Percentiles rank a stretch among this genome's conserved stretches.
phyloP scores from a whole-genome alignment of 2,113 vertebrate species.

The Sciurus niger region DNA sequence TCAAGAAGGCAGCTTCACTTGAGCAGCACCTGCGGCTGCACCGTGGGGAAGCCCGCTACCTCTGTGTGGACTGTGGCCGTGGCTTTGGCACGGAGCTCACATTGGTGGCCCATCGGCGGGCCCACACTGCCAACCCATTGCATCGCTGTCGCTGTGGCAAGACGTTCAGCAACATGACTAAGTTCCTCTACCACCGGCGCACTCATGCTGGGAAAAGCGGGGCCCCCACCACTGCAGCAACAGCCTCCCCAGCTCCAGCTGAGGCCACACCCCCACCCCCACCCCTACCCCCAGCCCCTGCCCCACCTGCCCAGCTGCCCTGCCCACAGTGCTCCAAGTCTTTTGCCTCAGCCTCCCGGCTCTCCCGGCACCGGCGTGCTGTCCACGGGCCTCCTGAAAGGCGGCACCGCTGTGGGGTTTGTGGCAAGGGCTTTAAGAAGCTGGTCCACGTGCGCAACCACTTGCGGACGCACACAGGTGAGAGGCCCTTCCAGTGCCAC shows the following conservation, averaged over 20 bases:
- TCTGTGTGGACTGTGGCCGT: constrained; percentile 95
- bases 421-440: constrained; percentile 94
- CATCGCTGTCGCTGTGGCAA: constrained; percentile 95
- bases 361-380: constrained; percentile 90
- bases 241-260: constrained; percentile 64
- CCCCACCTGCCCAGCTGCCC: constrained; percentile 84
- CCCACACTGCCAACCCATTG: constrained; percentile 93
- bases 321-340: constrained; percentile 91
- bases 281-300: constrained; percentile 77
- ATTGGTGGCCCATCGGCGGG: constrained; percentile 94
- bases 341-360: constrained; percentile 90
- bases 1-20: constrained; percentile 93
- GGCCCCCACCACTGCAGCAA: constrained; percentile 40
- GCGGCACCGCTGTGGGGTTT: constrained; percentile 91
- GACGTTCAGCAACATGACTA: constrained; percentile 97
- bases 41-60: constrained; percentile 93
- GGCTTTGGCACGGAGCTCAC: constrained; percentile 95
- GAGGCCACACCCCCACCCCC: constrained; percentile 66
- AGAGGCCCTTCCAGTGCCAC: constrained; percentile 94
- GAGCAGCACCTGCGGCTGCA: constrained; percentile 94
- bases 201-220: constrained; percentile 91
- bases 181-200: constrained; percentile 95
- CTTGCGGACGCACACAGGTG: constrained; percentile 94
- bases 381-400: constrained; percentile 90
- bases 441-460: constrained; percentile 94